phyloP scores from a whole-genome alignment of 2,797 vertebrate genomes.

The Pipistrellus pygmaeus region DNA sequence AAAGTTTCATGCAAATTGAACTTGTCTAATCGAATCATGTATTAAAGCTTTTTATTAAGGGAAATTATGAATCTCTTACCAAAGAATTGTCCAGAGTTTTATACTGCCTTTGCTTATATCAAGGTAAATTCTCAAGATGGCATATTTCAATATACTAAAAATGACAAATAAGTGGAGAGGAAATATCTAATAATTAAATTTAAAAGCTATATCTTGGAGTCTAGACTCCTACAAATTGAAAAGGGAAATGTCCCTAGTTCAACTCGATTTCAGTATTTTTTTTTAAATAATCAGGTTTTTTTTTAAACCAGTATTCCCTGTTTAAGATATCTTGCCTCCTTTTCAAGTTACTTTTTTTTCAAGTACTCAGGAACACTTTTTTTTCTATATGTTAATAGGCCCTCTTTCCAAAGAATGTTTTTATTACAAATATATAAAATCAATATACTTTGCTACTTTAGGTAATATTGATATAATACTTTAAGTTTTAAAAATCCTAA shows the following conservation, averaged over 20 bases:
- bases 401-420: not conserved
- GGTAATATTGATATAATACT: not conserved
- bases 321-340: not conserved
- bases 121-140: constrained; percentile 38
- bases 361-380: not conserved
- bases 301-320: constrained; percentile 11
- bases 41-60: constrained; percentile 43
- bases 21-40: constrained; percentile 63
- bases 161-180: constrained; percentile 25
- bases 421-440: constrained; percentile 11
- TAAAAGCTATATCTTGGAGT: constrained; percentile 8
- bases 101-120: not conserved
- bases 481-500: not conserved
- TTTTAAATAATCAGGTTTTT: not conserved
- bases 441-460: not conserved
- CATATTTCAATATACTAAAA: constrained; percentile 32
- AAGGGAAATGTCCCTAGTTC: not conserved
- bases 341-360: constrained; percentile 1
- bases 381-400: not conserved
- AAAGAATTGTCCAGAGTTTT: constrained; percentile 43
- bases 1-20: constrained; percentile 52
- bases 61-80: constrained; percentile 50
- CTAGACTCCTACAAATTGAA: not conserved
- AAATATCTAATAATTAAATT: constrained; percentile 56
- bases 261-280: constrained; percentile 29